A percentile compares a stretch with the other conserved stretches of the same genome.
Conservation (phyloP, 2,888 invertebrate species). For the Apodemia mormo region DNA sequence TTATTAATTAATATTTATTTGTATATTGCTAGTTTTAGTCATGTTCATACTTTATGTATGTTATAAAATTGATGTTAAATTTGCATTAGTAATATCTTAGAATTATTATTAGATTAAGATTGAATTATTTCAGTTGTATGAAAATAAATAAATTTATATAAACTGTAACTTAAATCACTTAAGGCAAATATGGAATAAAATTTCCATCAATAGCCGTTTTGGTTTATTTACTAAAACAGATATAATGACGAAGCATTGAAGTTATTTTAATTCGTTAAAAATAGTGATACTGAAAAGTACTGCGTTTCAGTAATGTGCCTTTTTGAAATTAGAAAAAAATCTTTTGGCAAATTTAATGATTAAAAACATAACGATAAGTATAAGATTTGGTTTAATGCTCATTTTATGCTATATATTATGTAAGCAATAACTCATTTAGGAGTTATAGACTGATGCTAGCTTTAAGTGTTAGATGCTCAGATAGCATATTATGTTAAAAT, state of each 20-base stretch:
- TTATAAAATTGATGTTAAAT: background rate
- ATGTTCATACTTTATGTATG: constrained; percentile 12
- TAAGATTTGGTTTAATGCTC: constrained; percentile 5
- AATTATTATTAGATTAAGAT: background rate
- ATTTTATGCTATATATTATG: background rate
- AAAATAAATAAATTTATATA: constrained; percentile 2
- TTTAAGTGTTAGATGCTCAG: constrained; percentile 70
- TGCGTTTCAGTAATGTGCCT: constrained; percentile 9
- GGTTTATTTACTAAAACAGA: background rate
- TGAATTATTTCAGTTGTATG: constrained; percentile 12
- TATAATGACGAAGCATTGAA: background rate
- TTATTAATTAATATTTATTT: constrained; percentile 11
- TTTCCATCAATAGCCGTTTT: background rate
- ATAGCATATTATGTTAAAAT: constrained; percentile 34
- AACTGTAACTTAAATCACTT: background rate
- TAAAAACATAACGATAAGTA: background rate
- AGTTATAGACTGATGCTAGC: constrained; percentile 78
- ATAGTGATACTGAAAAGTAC: background rate
- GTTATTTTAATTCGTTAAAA: background rate
- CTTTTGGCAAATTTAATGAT: background rate
- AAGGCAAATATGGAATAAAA: background rate
- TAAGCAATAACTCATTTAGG: constrained; percentile 58
- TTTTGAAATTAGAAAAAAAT: background rate
- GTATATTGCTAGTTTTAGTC: background rate
- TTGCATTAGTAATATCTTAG: background rate